Base-by-base conservation (phyloP, 2,888 invertebrate species). In the Ormyrus rosae region DNA sequence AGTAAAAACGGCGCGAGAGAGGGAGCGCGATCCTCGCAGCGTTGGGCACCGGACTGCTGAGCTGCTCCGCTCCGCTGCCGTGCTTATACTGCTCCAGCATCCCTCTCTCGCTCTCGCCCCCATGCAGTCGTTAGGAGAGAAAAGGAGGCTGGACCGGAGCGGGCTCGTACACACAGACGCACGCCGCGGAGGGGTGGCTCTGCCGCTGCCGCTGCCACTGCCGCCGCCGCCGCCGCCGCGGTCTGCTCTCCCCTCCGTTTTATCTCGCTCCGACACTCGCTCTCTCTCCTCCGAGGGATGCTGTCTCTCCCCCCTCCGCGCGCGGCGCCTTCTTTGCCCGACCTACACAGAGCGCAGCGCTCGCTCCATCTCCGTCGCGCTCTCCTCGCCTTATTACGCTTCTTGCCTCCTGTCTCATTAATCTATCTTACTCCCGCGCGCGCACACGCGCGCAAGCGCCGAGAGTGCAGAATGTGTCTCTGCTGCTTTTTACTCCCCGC, bases 21-120 rank as follows among this genome's bases (percentile, higher is more conserved):
- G 48, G 45, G 34, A 50, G 71, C 50, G 34, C 69, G 81, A 69
- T 61, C 73, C 65, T 65, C 75, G 58, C 60, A 73, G 68, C 75
- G 80, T 76, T 61, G 55, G 73, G 68, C 73, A 73, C 79, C 58
- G 63, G 68, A 79, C 79, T 79, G 73, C 51, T 78, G 58, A 67
- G 34, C 34, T 60, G 58, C 67, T 60, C 58, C 6, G 45, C 70
- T 58, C 70, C 50, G 56, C 56, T 10, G 13, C 68, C 46, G 64
- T 19, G 64, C 58, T 61, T 68, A 68, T 68, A 61, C 78, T 46
- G 69, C 45, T 48, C 53, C 58, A 34, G 65, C n/a, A 45, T 46
- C 70, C 1, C 11, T 45, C 73, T 60, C 60, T 46, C 48, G 6
- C 68, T 45, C 48, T 63, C 19, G n/a, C 64, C 46, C 48, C 19